Evolutionary conservation across 2,113 vertebrate genomes (phyloP).

Genomic region (Microcebus murinus): DNA sequence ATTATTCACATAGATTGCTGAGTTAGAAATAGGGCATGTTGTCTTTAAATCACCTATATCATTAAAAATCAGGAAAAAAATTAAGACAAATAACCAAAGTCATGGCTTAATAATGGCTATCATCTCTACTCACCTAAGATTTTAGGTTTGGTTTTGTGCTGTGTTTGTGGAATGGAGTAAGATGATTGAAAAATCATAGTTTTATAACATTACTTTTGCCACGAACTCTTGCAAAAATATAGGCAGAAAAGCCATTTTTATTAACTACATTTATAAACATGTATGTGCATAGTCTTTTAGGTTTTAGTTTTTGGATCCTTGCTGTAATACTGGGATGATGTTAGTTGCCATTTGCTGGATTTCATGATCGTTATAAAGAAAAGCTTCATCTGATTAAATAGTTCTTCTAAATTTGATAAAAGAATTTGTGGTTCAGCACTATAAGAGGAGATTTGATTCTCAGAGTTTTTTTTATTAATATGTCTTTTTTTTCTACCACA

Average conservation of each 20-base stretch:
- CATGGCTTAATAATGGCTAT: background rate
- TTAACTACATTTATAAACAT: background rate
- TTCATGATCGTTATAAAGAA: background rate
- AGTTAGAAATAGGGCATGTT: conserved; percentile 17
- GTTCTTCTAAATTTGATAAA: background rate
- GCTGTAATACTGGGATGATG: background rate
- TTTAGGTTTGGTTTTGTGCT: background rate
- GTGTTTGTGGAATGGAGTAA: background rate
- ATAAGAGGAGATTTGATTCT: background rate
- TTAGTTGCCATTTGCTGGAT: background rate
- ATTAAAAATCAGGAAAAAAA: conserved; percentile 20
- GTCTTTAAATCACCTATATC: conserved; percentile 20
- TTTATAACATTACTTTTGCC: background rate
- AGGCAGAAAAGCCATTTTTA: background rate
- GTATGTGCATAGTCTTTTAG: background rate
- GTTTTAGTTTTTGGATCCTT: background rate
- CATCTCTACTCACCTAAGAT: background rate
- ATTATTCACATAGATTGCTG: background rate
- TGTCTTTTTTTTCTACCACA: conserved; percentile 25
- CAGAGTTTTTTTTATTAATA: background rate
- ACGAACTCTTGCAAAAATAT: background rate
- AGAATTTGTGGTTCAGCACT: background rate
- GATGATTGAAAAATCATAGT: background rate
- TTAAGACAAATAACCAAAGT: background rate
- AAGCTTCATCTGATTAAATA: background rate